Percentiles rank a stretch among this genome's conserved stretches.
Conservation (phyloP, 2,888 invertebrate species). For the Exephanes ischioxanthus region DNA sequence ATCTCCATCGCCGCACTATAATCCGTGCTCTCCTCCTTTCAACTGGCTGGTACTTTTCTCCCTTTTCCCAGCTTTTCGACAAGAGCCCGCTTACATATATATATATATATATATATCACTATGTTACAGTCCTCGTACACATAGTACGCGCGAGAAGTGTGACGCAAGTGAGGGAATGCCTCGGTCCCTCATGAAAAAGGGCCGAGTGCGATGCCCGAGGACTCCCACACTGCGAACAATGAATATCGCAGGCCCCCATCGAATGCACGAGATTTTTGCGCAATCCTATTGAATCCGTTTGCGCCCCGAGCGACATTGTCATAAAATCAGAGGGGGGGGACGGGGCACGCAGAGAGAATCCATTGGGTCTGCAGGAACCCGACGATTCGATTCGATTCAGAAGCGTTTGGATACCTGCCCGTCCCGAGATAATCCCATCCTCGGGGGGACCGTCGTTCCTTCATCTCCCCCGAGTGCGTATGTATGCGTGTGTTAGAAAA, state of each 20-base stretch:
- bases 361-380: constrained; percentile 44
- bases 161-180: constrained; percentile 50
- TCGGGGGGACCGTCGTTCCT: constrained; percentile 61
- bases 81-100: constrained; percentile 31
- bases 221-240: constrained; percentile 78
- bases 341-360: constrained; percentile 33
- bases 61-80: constrained; percentile 55
- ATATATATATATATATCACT: constrained; percentile 26
- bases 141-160: constrained; percentile 16
- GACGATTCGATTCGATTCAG: constrained; percentile 71
- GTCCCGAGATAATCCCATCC: constrained; percentile 84
- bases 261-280: constrained; percentile 76
- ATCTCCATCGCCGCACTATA: background rate
- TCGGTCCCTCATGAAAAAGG: constrained; percentile 18
- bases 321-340: constrained; percentile 54
- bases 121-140: background rate
- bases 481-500: background rate
- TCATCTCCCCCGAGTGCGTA: constrained; percentile 13
- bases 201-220: constrained; percentile 21
- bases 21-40: background rate
- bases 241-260: constrained; percentile 28
- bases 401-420: constrained; percentile 77
- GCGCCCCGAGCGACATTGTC: constrained; percentile 75
- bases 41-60: constrained; percentile 41
- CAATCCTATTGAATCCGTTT: constrained; percentile 75